These are phyloP conservation scores for Phrynosoma platyrhinos DNA, from an alignment of 2,113 vertebrate species.

Conservation along the genomic window DNA sequence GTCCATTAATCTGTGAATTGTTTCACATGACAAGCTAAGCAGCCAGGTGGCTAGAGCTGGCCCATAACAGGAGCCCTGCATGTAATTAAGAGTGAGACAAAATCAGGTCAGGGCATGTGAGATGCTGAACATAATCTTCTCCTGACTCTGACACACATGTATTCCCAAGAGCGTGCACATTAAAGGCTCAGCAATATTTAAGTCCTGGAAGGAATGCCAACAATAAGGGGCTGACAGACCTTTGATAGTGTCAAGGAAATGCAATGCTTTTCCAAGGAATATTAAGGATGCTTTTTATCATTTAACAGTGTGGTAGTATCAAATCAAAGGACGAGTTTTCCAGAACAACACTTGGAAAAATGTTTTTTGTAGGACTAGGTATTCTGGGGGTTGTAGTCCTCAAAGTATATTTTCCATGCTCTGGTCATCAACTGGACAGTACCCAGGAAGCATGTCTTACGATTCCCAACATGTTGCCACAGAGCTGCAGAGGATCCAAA, in stretches of 20 bases:
- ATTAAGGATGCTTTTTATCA: neutral
- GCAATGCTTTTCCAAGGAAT: neutral
- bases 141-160: neutral
- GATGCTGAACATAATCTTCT: neutral
- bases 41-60: neutral
- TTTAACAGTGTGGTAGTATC: too few species aligned
- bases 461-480: neutral
- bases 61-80: neutral
- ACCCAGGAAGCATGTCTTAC: too few species aligned
- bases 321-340: too few species aligned
- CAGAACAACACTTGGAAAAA: too few species aligned
- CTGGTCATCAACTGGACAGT: too few species aligned
- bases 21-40: fast-evolving
- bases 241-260: neutral
- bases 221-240: neutral
- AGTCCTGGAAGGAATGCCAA: neutral
- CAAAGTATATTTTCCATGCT: too few species aligned
- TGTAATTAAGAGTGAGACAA: conserved; percentile 7
- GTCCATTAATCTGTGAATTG: fast-evolving
- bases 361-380: too few species aligned
- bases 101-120: neutral
- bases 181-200: conserved; percentile 4
- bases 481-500: neutral
- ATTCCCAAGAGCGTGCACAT: neutral
- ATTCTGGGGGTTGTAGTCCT: too few species aligned